Evolutionary conservation across 2,888 invertebrate species (phyloP).

Genomic region (Dicyrtomina minuta): DNA sequence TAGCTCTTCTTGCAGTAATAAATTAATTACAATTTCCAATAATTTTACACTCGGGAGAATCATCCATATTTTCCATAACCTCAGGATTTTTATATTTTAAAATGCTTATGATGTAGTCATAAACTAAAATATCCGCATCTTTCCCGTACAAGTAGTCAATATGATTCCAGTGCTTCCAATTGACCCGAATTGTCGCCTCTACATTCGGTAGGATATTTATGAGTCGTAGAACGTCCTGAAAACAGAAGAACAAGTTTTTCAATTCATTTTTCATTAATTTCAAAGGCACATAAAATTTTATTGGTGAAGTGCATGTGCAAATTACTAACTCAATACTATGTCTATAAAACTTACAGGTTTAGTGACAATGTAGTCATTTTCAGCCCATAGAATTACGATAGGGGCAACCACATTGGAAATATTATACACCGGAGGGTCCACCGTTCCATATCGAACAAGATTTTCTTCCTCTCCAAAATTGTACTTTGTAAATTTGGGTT

Average conservation of each 20-base stretch:
- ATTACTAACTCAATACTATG: too few relatives aligned
- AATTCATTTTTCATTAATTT: background rate
- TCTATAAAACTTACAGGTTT: background rate
- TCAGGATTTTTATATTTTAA: background rate
- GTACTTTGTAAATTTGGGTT: background rate
- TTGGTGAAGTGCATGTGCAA: too few relatives aligned
- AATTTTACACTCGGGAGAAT: too few relatives aligned
- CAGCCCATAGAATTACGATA: conserved; percentile 2
- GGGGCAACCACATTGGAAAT: background rate
- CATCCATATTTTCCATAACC: too few relatives aligned
- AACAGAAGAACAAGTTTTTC: too few relatives aligned
- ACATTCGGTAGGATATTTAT: conserved; percentile 2
- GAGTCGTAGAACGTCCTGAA: conserved; percentile 6
- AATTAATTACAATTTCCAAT: too few relatives aligned
- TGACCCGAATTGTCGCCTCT: background rate
- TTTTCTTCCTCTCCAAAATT: background rate
- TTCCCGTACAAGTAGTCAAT: conserved; percentile 7
- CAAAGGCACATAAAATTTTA: background rate
- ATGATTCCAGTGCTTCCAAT: background rate
- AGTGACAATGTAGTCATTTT: conserved; percentile 5
- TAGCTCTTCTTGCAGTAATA: too few relatives aligned
- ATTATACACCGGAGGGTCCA: background rate
- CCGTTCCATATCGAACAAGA: background rate
- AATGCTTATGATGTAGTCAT: conserved; percentile 7
- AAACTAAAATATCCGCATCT: conserved; percentile 25